These are phyloP conservation scores for Coregonus suidteri DNA, from an alignment of 2,797 vertebrate genomes.

Conservation along the genomic window DNA sequence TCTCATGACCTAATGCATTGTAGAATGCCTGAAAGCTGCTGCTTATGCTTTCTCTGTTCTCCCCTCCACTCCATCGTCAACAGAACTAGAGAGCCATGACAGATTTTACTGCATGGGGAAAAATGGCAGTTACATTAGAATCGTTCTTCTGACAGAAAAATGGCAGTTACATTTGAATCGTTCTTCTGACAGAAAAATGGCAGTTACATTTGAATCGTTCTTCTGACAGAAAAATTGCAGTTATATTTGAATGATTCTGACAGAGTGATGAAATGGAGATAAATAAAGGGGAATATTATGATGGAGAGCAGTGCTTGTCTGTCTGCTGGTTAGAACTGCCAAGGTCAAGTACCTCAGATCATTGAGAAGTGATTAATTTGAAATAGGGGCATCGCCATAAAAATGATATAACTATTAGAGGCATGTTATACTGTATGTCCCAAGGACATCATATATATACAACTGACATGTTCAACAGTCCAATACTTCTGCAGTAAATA, in stretches of 20 bases:
- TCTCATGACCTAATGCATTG: constrained; percentile 84
- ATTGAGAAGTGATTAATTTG: constrained; percentile 23
- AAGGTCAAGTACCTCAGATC: constrained; percentile 4
- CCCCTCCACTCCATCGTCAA: constrained; percentile 65
- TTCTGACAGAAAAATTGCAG: constrained; percentile 24
- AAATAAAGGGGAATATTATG: background rate
- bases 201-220: constrained; percentile 21
- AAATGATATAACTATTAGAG: background rate
- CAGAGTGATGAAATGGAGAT: constrained; percentile 5
- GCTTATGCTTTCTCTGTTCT: constrained; percentile 73
- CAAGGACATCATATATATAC: background rate
- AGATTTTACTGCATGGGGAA: constrained; percentile 41
- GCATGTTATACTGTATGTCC: background rate
- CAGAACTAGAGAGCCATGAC: constrained; percentile 48
- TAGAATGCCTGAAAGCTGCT: constrained; percentile 66
- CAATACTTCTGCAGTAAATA: background rate
- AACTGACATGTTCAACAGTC: background rate
- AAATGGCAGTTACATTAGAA: constrained; percentile 49
- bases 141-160: constrained; percentile 29
- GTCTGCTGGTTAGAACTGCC: background rate
- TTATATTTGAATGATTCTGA: too few species aligned
- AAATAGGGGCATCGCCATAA: background rate
- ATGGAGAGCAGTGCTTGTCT: constrained; percentile 17
- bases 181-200: constrained; percentile 23
- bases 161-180: background rate